Evolutionary conservation across 2,113 vertebrate genomes (phyloP).

Genomic region (Mohoua ochrocephala): DNA sequence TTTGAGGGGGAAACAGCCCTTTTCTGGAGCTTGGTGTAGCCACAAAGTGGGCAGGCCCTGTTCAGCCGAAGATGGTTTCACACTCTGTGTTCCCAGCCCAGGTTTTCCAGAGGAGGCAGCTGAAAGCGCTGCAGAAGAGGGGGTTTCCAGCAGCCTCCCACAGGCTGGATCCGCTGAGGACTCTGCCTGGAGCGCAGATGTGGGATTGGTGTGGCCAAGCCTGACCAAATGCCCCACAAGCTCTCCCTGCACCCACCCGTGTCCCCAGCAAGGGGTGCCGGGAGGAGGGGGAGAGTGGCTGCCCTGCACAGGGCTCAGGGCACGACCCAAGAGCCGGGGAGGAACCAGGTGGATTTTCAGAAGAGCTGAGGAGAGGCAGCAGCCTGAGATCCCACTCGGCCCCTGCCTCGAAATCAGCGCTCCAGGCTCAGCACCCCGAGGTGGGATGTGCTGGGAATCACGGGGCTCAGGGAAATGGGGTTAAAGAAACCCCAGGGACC

Average conservation of each 20-base stretch:
- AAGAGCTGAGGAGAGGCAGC: neutral
- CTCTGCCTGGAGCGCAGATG: neutral
- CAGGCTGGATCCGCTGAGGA: neutral
- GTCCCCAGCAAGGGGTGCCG: neutral
- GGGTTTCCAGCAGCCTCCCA: neutral
- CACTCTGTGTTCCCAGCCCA: neutral
- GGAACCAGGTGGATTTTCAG: neutral
- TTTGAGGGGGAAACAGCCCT: neutral
- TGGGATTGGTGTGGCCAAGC: neutral
- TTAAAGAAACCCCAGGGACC: neutral
- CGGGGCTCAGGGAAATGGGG: fast-evolving
- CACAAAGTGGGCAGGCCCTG: neutral
- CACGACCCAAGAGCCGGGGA: neutral
- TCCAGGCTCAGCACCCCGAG: fast-evolving
- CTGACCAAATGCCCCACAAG: neutral
- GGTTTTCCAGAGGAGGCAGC: neutral
- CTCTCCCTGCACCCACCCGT: neutral
- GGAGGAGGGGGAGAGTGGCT: neutral
- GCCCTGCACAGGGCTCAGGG: neutral
- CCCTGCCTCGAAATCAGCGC: neutral
- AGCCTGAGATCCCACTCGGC: neutral
- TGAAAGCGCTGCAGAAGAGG: neutral
- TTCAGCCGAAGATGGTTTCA: neutral
- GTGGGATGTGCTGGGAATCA: neutral
- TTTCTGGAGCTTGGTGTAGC: neutral